A percentile compares a stretch with the other conserved stretches of the same genome.
Evolutionary conservation across 2,888 invertebrate species (phyloP).

Genomic region (Coleophora deauratella): DNA sequence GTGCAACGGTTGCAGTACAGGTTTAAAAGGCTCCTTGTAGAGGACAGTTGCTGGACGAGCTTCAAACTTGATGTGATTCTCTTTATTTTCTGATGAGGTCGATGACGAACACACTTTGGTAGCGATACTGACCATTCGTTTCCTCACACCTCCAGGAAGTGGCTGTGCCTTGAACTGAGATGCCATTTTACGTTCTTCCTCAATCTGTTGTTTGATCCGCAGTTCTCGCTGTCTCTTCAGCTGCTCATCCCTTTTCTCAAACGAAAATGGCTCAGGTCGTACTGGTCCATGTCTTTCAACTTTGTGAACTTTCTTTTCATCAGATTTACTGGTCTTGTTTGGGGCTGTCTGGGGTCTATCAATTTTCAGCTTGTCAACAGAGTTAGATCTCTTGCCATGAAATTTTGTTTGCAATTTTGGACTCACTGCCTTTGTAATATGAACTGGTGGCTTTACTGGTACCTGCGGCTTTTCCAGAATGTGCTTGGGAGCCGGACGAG

Average conservation of each 20-base stretch:
- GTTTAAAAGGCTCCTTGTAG: constrained; percentile 78
- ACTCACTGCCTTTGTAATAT: constrained; percentile 40
- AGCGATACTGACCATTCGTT: constrained; percentile 41
- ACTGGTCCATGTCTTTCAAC: constrained; percentile 39
- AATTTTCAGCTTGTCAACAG: constrained; percentile 27
- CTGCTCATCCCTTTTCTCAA: constrained; percentile 77
- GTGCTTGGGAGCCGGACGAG: constrained; percentile 76
- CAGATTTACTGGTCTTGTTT: constrained; percentile 11
- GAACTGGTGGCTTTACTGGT: constrained; percentile 38
- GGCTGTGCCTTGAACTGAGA: constrained; percentile 82
- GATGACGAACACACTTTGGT: constrained; percentile 38
- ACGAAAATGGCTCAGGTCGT: constrained; percentile 77
- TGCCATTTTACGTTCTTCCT: constrained; percentile 74
- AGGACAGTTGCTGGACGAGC: constrained; percentile 77
- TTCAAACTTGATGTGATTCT: constrained; percentile 67
- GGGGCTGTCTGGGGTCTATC: constrained; percentile 13
- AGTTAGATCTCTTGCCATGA: constrained; percentile 42
- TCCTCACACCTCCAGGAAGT: constrained; percentile 68
- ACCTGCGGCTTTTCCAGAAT: constrained; percentile 58
- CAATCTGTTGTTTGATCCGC: constrained; percentile 72
- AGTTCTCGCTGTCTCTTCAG: constrained; percentile 74
- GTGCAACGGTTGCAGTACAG: constrained; percentile 64
- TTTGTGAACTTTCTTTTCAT: constrained; percentile 28
- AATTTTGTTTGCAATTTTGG: no score
- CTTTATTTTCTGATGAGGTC: constrained; percentile 55